Evolutionary conservation across 2,888 invertebrate species (phyloP).

Genomic region (Megastigmus dorsalis): DNA sequence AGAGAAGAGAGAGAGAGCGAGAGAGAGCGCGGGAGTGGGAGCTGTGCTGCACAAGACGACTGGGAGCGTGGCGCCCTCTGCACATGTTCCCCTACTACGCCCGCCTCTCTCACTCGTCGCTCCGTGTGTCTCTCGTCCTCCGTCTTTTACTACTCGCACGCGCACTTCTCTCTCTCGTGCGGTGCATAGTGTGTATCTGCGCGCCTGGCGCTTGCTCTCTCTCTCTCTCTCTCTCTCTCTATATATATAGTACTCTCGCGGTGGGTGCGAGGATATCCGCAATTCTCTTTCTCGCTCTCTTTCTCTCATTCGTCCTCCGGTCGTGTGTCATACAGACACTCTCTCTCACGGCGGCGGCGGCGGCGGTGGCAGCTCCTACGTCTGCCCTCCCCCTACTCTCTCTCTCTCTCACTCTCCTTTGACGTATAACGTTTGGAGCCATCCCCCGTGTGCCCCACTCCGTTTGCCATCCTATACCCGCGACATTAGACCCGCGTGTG

Average conservation of each 20-base stretch:
- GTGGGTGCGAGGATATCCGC: too few species aligned
- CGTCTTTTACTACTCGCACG: not conserved
- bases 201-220: not conserved
- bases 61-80: conserved; percentile 58
- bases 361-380: too few species aligned
- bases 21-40: not conserved
- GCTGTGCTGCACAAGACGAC: conserved; percentile 48
- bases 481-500: too few species aligned
- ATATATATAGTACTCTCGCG: too few species aligned
- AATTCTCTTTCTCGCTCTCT: conserved; percentile 5
- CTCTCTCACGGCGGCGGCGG: not conserved
- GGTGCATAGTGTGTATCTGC: not conserved
- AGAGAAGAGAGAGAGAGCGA: not conserved
- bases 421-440: too few species aligned
- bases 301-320: not conserved
- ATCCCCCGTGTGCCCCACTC: not conserved
- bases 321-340: conserved; percentile 4
- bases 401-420: too few species aligned
- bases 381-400: too few species aligned
- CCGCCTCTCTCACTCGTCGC: not conserved
- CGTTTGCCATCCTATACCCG: not conserved
- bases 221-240: not conserved
- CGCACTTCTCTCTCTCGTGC: not conserved
- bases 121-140: conserved; percentile 16
- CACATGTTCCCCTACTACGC: conserved; percentile 51